Conservation (phyloP, 2,113 vertebrate genomes). For the Hemiscyllium ocellatum region DNA sequence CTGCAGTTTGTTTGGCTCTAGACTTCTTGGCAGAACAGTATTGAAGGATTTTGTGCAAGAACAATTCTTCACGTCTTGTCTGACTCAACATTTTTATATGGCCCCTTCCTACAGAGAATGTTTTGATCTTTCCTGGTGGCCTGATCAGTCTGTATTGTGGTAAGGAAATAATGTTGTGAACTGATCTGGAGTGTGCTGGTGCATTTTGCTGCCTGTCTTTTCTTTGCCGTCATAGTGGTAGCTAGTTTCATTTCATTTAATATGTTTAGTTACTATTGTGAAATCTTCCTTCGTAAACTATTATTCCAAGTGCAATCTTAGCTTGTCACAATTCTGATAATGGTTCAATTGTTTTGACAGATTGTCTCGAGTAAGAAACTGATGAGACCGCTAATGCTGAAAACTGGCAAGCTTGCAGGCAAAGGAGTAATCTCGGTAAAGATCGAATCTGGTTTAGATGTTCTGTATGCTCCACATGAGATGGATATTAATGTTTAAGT, state of each 20-base stretch:
- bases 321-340: not conserved
- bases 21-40: not conserved
- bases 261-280: not conserved
- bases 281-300: no score
- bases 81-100: not conserved
- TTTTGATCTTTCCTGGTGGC: not conserved
- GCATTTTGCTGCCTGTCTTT: not conserved
- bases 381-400: conserved; percentile 69
- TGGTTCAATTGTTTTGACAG: conserved; percentile 55
- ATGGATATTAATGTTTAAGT: not conserved
- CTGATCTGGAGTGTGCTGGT: not conserved
- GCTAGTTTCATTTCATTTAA: not conserved
- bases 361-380: conserved; percentile 79
- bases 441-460: not conserved
- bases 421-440: conserved; percentile 79
- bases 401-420: conserved; percentile 75
- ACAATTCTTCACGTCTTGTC: not conserved
- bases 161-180: not conserved
- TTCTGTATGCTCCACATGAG: not conserved
- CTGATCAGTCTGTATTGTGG: not conserved
- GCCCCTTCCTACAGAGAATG: not conserved
- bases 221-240: not conserved
- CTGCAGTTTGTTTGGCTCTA: not conserved
- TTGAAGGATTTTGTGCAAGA: not conserved
- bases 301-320: not conserved